These are phyloP conservation scores for Steinernema khuongi DNA, from an alignment of 1,140 invertebrate genomes.

Conservation along the genomic window DNA sequence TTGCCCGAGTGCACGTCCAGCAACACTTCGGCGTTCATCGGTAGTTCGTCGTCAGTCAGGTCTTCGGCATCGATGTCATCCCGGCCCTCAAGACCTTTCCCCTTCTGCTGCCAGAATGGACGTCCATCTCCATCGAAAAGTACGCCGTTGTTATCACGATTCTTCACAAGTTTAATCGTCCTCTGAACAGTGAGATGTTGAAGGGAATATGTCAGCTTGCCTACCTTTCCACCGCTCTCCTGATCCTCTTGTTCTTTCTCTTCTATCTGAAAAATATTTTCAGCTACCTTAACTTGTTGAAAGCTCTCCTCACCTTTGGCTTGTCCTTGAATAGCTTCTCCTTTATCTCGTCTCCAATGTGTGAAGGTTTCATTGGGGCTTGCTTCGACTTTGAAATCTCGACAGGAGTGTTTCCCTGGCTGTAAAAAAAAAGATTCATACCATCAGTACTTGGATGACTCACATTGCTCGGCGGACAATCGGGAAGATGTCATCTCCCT, in stretches of 20 bases:
- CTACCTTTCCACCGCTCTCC: not conserved
- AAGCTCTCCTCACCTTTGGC: not conserved
- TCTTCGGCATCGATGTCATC: conserved; percentile 16
- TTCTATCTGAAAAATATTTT: conserved; percentile 9
- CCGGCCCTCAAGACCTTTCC: not conserved
- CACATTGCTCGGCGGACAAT: not conserved
- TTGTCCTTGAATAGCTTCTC: conserved; percentile 13
- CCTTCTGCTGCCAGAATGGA: conserved; percentile 20
- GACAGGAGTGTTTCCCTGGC: not conserved
- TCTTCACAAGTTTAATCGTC: conserved; percentile 18
- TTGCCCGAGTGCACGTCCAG: conserved; percentile 12
- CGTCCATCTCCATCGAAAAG: conserved; percentile 8
- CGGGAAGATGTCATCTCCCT: conserved; percentile 22
- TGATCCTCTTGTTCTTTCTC: not conserved
- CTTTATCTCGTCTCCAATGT: not conserved
- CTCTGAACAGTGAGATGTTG: not conserved
- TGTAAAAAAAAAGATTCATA: not conserved
- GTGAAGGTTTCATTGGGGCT: not conserved
- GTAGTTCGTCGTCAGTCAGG: conserved; percentile 21
- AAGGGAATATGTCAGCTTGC: not conserved
- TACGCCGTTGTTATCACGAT: conserved; percentile 19
- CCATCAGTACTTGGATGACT: not conserved
- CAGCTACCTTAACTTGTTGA: not conserved
- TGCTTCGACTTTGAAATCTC: not conserved
- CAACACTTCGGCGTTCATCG: conserved; percentile 20